These are phyloP conservation scores for Tolmerus cingulatus DNA, from an alignment of 2,888 invertebrate species.

Conservation along the genomic window DNA sequence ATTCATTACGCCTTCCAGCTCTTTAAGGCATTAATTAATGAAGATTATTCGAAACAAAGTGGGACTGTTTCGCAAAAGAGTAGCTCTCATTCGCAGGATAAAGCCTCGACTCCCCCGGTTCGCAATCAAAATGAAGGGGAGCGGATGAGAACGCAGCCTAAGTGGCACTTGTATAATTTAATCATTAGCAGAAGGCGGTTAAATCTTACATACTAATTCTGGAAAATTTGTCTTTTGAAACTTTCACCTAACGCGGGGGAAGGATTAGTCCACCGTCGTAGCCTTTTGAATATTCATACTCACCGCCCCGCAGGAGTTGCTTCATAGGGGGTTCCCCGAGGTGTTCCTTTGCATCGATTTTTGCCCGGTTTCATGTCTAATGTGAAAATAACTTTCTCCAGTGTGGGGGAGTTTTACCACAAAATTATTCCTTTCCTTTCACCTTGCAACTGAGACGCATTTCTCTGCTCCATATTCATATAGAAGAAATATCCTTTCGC, in stretches of 20 bases:
- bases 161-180: slow-evolving; percentile 46
- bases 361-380: neutral
- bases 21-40: slow-evolving; percentile 47
- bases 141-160: neutral
- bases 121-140: neutral
- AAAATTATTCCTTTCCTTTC: neutral
- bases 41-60: slow-evolving; percentile 43
- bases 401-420: neutral
- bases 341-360: slow-evolving; percentile 7
- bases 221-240: slow-evolving; percentile 48
- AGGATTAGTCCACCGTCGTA: slow-evolving; percentile 36
- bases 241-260: slow-evolving; percentile 40
- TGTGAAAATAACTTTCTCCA: slow-evolving; percentile 6
- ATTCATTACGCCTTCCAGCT: slow-evolving; percentile 43
- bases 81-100: neutral
- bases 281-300: slow-evolving; percentile 45
- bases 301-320: neutral
- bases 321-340: neutral
- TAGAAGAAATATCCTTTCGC: neutral
- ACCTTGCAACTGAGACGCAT: neutral
- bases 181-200: slow-evolving; percentile 48
- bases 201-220: slow-evolving; percentile 48
- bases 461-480: neutral
- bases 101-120: neutral
- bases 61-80: neutral